Percentiles rank a stretch among this genome's conserved stretches.
Conservation (phyloP, 2,888 invertebrate genomes). For the Anthoptus insignis region DNA sequence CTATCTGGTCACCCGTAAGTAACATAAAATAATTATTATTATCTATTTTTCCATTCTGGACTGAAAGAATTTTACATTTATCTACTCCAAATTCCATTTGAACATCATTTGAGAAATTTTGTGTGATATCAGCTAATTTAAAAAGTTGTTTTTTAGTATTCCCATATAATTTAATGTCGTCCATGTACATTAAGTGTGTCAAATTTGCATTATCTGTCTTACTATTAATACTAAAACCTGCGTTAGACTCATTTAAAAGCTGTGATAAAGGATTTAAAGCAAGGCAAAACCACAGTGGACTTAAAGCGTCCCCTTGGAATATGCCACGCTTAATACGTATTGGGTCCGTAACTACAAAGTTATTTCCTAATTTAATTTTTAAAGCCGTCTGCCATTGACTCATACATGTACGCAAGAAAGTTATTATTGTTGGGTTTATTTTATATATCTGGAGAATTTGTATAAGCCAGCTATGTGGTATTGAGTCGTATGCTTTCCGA, state of each 20-base stretch:
- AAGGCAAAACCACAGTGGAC: slow-evolving; percentile 42
- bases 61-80: slow-evolving; percentile 35
- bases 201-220: neutral
- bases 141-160: slow-evolving; percentile 9
- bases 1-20: slow-evolving; percentile 24
- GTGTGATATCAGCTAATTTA: slow-evolving; percentile 2
- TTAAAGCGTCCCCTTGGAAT: slow-evolving; percentile 41
- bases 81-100: slow-evolving; percentile 44
- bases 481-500: slow-evolving; percentile 34
- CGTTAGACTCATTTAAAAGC: neutral
- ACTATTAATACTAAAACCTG: slow-evolving; percentile 7
- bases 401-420: slow-evolving; percentile 33
- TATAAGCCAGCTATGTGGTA: slow-evolving; percentile 34
- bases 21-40: slow-evolving; percentile 13
- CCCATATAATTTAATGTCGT: slow-evolving; percentile 36
- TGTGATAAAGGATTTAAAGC: slow-evolving; percentile 39
- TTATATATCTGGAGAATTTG: slow-evolving; percentile 30
- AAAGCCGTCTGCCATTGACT: slow-evolving; percentile 34
- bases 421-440: slow-evolving; percentile 29
- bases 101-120: slow-evolving; percentile 33
- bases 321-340: slow-evolving; percentile 43
- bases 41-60: slow-evolving; percentile 27
- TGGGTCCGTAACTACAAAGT: slow-evolving; percentile 11
- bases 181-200: slow-evolving; percentile 34
- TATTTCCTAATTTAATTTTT: slow-evolving; percentile 15